Evolutionary conservation across 1,140 invertebrate species (phyloP).

Genomic region (Neodiprion pinetum): DNA sequence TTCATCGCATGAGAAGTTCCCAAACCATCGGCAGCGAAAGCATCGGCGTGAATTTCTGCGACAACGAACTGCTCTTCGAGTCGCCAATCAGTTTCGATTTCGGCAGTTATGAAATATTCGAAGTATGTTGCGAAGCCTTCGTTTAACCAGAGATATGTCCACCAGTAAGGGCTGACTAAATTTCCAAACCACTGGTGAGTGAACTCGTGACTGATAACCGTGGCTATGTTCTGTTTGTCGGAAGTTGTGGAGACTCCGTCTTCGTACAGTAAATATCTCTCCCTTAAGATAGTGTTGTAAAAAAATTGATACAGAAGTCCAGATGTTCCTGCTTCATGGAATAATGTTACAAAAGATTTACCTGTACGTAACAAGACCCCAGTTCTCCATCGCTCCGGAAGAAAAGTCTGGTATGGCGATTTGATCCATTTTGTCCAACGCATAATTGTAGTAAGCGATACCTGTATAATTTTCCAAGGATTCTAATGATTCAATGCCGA

Average conservation of each 20-base stretch:
- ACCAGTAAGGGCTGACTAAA: conserved; percentile 67
- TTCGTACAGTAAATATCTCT: conserved; percentile 40
- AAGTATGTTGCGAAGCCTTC: conserved; percentile 51
- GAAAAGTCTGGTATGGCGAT: conserved; percentile 72
- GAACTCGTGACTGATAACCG: conserved; percentile 69
- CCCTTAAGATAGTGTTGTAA: conserved; percentile 45
- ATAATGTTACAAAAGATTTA: conserved; percentile 59
- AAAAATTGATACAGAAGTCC: not conserved
- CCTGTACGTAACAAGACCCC: conserved; percentile 72
- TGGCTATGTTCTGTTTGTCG: conserved; percentile 58
- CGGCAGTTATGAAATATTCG: conserved; percentile 28
- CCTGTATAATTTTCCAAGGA: conserved; percentile 53
- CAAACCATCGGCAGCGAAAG: conserved; percentile 74
- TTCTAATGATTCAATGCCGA: conserved; percentile 56
- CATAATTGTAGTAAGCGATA: conserved; percentile 54
- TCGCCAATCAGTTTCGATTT: conserved; percentile 69
- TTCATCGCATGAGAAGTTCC: conserved; percentile 70
- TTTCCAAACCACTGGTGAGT: conserved; percentile 76
- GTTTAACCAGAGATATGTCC: conserved; percentile 45
- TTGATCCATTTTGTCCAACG: conserved; percentile 65
- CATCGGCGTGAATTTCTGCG: conserved; percentile 70
- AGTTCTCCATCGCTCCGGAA: conserved; percentile 77
- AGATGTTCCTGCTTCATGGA: conserved; percentile 56
- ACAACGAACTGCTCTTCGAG: conserved; percentile 77
- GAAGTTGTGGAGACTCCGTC: conserved; percentile 47